Percentiles rank a stretch among this genome's conserved stretches.
Evolutionary conservation across 2,113 vertebrate species (phyloP).

Genomic region (Lepisosteus oculatus): DNA sequence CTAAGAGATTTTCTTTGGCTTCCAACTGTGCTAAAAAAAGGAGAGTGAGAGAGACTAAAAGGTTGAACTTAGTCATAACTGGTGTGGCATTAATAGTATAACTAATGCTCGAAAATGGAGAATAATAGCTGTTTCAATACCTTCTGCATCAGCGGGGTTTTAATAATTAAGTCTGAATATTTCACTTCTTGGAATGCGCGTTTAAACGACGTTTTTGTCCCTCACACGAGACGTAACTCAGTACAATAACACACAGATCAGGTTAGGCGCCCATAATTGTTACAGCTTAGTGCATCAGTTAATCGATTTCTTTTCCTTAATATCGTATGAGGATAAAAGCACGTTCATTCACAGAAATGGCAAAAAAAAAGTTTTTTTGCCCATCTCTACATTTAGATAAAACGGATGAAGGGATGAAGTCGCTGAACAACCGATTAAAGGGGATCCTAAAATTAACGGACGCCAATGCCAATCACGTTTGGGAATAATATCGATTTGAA

Average conservation of each 20-base stretch:
- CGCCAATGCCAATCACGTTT: too few relatives aligned
- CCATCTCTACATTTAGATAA: too few relatives aligned
- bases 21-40: constrained; percentile 7
- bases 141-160: neutral
- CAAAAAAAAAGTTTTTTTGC: neutral
- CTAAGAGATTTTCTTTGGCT: constrained; percentile 7
- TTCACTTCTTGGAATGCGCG: too few relatives aligned
- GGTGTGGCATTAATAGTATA: neutral
- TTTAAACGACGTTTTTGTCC: too few relatives aligned
- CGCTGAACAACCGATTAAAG: too few relatives aligned
- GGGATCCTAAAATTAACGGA: neutral
- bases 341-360: neutral
- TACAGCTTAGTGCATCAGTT: too few relatives aligned
- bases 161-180: neutral
- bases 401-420: too few relatives aligned
- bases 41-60: neutral
- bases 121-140: neutral
- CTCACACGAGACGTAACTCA: too few relatives aligned
- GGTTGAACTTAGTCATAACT: neutral
- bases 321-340: neutral
- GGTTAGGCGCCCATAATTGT: too few relatives aligned
- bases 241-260: too few relatives aligned
- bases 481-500: too few relatives aligned
- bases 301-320: neutral
- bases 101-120: neutral